Evolutionary conservation across 1,140 invertebrate genomes (phyloP).

Genomic region (Drosophila malerkotliana): DNA sequence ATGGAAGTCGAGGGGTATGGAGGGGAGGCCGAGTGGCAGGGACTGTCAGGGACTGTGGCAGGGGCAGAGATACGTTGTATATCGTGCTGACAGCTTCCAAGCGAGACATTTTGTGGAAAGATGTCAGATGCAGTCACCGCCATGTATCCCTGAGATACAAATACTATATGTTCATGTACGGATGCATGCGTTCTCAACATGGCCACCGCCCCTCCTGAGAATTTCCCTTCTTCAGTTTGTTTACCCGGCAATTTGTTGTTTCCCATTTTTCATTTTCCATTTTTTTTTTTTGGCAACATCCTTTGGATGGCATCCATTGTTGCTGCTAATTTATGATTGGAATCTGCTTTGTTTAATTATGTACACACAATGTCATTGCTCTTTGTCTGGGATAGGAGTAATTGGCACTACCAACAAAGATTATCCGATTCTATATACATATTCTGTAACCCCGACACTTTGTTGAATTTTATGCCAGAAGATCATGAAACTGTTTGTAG

Average conservation of each 20-base stretch:
- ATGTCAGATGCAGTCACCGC: constrained; percentile 38
- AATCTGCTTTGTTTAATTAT: constrained; percentile 45
- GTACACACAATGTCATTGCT: constrained; percentile 49
- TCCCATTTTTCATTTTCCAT: constrained; percentile 17
- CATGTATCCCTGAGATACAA: constrained; percentile 35
- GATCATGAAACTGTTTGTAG: constrained; percentile 34
- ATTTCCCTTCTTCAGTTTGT: constrained; percentile 14
- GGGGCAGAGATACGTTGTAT: constrained; percentile 22
- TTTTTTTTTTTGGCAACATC: constrained; percentile 31
- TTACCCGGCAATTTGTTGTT: constrained; percentile 23
- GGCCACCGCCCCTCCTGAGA: constrained; percentile 45
- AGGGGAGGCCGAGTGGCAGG: background rate
- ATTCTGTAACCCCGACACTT: background rate
- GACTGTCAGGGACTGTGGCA: background rate
- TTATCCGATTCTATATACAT: background rate
- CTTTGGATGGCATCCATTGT: constrained; percentile 28
- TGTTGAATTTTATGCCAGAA: constrained; percentile 28
- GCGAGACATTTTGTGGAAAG: constrained; percentile 72
- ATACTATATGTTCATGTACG: constrained; percentile 20
- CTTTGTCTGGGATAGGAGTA: constrained; percentile 21
- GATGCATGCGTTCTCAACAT: constrained; percentile 58
- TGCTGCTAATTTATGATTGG: constrained; percentile 44
- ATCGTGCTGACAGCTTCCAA: constrained; percentile 59
- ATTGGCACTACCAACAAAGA: constrained; percentile 18
- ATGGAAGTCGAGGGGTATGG: constrained; percentile 3